phyloP scores from a whole-genome alignment of 2,113 vertebrate species.

The Labeo rohita region DNA sequence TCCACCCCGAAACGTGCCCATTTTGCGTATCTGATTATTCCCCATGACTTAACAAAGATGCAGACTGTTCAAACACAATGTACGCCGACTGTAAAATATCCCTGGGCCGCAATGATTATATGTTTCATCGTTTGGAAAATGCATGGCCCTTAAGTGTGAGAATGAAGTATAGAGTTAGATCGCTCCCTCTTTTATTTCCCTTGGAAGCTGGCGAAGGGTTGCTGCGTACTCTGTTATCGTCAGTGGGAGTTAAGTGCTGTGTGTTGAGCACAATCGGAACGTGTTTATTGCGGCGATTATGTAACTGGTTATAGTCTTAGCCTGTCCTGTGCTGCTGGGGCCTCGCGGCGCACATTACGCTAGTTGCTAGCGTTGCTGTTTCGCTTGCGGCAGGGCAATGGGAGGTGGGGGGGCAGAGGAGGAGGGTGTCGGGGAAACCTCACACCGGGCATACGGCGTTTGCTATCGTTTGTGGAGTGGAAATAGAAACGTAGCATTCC shows the following conservation, averaged over 20 bases:
- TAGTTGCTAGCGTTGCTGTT: slow-evolving; percentile 32
- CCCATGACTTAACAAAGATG: slow-evolving; percentile 30
- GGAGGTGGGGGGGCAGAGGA: background rate
- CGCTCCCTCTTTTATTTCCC: slow-evolving; percentile 33
- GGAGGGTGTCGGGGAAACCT: slow-evolving; percentile 37
- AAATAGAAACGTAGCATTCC: slow-evolving; percentile 47
- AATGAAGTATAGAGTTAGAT: slow-evolving; percentile 30
- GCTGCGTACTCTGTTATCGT: slow-evolving; percentile 64
- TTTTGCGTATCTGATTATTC: slow-evolving; percentile 6
- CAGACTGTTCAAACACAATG: slow-evolving; percentile 28
- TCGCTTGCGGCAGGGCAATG: background rate
- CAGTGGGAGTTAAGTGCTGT: slow-evolving; percentile 64
- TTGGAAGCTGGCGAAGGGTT: slow-evolving; percentile 59
- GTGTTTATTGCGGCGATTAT: slow-evolving; percentile 62
- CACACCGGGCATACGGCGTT: slow-evolving; percentile 28
- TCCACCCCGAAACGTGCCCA: background rate
- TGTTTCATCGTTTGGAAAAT: slow-evolving; percentile 38
- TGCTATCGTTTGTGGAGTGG: slow-evolving; percentile 28
- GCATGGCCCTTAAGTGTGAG: slow-evolving; percentile 24
- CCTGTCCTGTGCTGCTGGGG: background rate
- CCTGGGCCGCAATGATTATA: slow-evolving; percentile 30
- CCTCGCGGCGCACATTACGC: background rate
- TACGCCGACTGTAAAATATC: background rate
- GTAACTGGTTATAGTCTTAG: slow-evolving; percentile 57
- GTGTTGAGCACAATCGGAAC: slow-evolving; percentile 44